Evolutionary conservation across 2,113 vertebrate genomes (phyloP).

Genomic region (Coregonus clupeaformis): DNA sequence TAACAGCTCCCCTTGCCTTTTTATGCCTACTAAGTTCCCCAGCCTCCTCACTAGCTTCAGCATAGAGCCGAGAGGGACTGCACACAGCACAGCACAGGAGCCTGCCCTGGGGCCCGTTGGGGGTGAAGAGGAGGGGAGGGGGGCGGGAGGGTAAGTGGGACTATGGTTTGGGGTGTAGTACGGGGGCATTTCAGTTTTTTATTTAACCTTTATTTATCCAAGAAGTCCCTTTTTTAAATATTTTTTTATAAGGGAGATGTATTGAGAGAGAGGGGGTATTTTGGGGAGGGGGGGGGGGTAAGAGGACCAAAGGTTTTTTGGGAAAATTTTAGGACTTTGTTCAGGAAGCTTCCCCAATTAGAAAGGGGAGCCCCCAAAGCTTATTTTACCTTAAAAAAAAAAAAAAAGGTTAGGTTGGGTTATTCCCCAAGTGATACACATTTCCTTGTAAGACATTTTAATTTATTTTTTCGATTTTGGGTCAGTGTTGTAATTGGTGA

Average conservation of each 20-base stretch:
- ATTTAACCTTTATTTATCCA: too few species aligned
- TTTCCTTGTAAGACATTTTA: conserved; percentile 28
- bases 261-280: neutral
- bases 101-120: conserved; percentile 40
- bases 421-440: neutral
- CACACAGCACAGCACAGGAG: conserved; percentile 60
- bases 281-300: conserved; percentile 45
- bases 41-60: conserved; percentile 66
- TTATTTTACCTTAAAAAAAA: conserved; percentile 5
- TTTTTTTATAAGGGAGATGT: too few species aligned
- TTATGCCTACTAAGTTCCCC: conserved; percentile 71
- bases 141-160: neutral
- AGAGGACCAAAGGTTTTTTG: conserved; percentile 51
- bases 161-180: neutral
- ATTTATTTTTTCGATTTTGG: too few species aligned
- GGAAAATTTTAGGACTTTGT: conserved; percentile 61
- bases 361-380: conserved; percentile 52
- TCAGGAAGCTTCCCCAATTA: conserved; percentile 52
- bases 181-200: too few species aligned
- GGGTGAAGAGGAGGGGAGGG: conserved; percentile 38
- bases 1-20: conserved; percentile 67
- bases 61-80: conserved; percentile 71
- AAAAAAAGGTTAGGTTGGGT: conserved; percentile 4
- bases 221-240: too few species aligned
- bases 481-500: neutral